Percentiles rank a stretch among this genome's conserved stretches.
These are phyloP conservation scores for Colaptes auratus DNA, from an alignment of 2,113 vertebrate species.

Conservation along the genomic window DNA sequence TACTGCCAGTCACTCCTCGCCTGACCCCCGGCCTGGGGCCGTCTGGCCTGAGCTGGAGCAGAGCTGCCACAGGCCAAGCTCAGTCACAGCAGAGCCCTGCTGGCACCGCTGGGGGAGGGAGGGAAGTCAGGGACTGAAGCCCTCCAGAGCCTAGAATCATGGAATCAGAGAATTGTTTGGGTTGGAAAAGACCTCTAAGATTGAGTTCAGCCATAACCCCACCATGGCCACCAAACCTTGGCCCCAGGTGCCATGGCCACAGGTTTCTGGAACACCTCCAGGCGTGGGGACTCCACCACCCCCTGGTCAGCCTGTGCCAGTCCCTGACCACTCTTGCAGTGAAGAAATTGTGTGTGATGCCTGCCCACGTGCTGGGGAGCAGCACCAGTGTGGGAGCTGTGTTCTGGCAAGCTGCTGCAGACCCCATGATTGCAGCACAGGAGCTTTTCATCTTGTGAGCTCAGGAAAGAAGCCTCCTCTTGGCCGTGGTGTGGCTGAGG, in stretches of 20 bases:
- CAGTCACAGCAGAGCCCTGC: background rate
- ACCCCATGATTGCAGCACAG: rapidly evolving
- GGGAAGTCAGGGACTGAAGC: background rate
- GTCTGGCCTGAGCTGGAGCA: background rate
- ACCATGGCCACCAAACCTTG: too few relatives aligned
- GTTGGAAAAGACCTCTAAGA: too few relatives aligned
- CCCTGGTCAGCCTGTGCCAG: too few relatives aligned
- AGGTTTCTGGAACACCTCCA: too few relatives aligned
- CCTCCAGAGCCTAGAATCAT: background rate
- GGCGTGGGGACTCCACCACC: too few relatives aligned
- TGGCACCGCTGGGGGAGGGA: background rate
- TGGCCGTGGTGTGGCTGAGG: background rate
- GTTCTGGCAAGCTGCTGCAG: background rate
- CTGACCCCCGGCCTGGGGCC: background rate
- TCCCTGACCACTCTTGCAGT: too few relatives aligned
- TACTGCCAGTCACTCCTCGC: background rate
- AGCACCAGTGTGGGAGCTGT: rapidly evolving
- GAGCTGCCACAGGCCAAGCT: background rate
- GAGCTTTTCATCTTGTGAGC: background rate
- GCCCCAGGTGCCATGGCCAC: too few relatives aligned
- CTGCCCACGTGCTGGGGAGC: rapidly evolving
- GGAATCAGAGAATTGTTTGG: too few relatives aligned
- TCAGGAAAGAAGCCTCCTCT: background rate
- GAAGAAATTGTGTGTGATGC: background rate
- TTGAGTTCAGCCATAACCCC: too few relatives aligned